Conservation (phyloP, 2,888 invertebrate genomes). For the Micoletzkya japonica region DNA sequence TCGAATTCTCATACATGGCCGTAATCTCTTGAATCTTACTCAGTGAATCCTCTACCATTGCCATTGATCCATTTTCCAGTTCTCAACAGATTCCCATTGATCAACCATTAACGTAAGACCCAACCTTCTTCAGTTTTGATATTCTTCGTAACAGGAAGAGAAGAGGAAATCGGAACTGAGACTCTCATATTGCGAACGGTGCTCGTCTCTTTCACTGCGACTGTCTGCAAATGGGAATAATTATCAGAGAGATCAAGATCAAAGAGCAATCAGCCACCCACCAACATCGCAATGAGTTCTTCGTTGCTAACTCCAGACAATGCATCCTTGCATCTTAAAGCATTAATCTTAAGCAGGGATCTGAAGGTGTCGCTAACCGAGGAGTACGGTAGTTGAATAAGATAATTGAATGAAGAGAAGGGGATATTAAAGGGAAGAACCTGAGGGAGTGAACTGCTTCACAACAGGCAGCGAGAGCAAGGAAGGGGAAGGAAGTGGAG, state of each 20-base stretch:
- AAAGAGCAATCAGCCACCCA: constrained; percentile 14
- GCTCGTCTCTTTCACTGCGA: too few species aligned
- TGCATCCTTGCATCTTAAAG: constrained; percentile 5
- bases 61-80: too few species aligned
- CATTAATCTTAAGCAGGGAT: not conserved
- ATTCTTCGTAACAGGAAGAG: constrained; percentile 1
- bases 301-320: constrained; percentile 4
- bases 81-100: not conserved
- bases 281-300: constrained; percentile 22
- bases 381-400: not conserved
- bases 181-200: too few species aligned
- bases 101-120: not conserved
- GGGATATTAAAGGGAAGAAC: not conserved
- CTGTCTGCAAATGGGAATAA: not conserved
- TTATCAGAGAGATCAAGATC: not conserved
- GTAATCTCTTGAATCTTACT: too few species aligned
- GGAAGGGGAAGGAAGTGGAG: constrained; percentile 18
- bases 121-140: constrained; percentile 9
- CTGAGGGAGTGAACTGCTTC: constrained; percentile 14
- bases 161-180: too few species aligned
- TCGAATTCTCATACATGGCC: too few species aligned
- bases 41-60: too few species aligned
- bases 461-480: constrained; percentile 23
- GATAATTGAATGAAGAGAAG: not conserved
- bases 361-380: not conserved